These are phyloP conservation scores for Germaria angustata DNA, from an alignment of 2,888 invertebrate species.

Conservation along the genomic window DNA sequence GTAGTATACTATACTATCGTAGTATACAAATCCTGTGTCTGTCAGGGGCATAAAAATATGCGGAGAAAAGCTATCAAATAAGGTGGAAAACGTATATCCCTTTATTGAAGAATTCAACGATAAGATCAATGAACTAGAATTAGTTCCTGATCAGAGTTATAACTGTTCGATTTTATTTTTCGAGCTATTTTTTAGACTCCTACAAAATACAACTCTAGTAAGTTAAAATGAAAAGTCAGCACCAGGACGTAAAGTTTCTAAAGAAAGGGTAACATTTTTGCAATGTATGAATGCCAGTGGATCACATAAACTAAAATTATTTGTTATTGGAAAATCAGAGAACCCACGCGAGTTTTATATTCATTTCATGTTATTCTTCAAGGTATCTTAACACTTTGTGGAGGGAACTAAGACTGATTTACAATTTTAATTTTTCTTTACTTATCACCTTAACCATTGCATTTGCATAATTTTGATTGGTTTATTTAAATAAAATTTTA, in stretches of 20 bases:
- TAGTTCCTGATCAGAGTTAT: background rate
- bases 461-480: no score
- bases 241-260: slow-evolving; percentile 44
- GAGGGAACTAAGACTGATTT: no score
- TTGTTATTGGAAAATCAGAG: slow-evolving; percentile 67
- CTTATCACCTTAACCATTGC: no score
- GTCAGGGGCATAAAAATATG: background rate
- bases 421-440: no score
- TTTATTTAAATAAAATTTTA: no score
- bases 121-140: slow-evolving; percentile 8
- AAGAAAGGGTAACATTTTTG: slow-evolving; percentile 65
- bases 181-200: background rate
- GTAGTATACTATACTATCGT: no score
- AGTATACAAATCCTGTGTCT: no score
- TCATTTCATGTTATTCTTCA: no score
- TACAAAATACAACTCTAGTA: slow-evolving; percentile 8
- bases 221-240: slow-evolving; percentile 10
- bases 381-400: no score
- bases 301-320: slow-evolving; percentile 65
- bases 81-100: background rate
- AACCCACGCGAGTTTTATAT: slow-evolving; percentile 63
- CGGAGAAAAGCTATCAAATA: background rate
- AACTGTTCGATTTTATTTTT: background rate
- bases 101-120: background rate
- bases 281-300: slow-evolving; percentile 68